Base-by-base conservation (phyloP, 2,888 invertebrate species). In the Tanaodytes sp. region DNA sequence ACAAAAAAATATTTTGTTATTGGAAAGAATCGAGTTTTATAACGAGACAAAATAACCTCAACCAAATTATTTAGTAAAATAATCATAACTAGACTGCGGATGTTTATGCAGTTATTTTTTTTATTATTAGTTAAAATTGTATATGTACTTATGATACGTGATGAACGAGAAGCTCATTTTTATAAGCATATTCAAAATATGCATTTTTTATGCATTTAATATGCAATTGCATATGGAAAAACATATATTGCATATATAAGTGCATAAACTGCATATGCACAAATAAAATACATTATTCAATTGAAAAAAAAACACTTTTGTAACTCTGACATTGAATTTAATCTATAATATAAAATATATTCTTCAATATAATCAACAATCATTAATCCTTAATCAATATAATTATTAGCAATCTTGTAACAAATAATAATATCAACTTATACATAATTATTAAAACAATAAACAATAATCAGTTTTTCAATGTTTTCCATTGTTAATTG, bases 401-500 rank as follows among this genome's bases (percentile, higher is more conserved):
- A n/a, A n/a, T n/a, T n/a, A n/a, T n/a, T n/a, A n/a, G n/a, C n/a
- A n/a, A n/a, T n/a, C n/a, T n/a, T n/a, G n/a, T n/a, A n/a, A n/a
- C n/a, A n/a, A n/a, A n/a, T n/a, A n/a, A n/a, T n/a, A n/a, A n/a
- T n/a, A n/a, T n/a, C n/a, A n/a, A n/a, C n/a, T n/a, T 33, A 4
- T 33, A 33, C 12, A 33, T 33, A 4, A 33, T n/a, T 15, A 14
- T 42, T n/a, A n/a, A n/a, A 42, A 19, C 33, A 48, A 14, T 48
- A 48, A 6, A 12, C 12, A 36, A 48, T n/a, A 2, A 48, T 18
- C 1, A 12, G 18, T 48, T 36, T 33, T 36, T 48, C 48, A 4
- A 49, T 9, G 23, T 49, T 49, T 20, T 49, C 20, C 16, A 23
- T 19, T 1, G 37, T 49, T n/a, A 49, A 37, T 11, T 49, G 5